Conservation (phyloP, 2,113 vertebrate genomes). For the Garra rufa region DNA sequence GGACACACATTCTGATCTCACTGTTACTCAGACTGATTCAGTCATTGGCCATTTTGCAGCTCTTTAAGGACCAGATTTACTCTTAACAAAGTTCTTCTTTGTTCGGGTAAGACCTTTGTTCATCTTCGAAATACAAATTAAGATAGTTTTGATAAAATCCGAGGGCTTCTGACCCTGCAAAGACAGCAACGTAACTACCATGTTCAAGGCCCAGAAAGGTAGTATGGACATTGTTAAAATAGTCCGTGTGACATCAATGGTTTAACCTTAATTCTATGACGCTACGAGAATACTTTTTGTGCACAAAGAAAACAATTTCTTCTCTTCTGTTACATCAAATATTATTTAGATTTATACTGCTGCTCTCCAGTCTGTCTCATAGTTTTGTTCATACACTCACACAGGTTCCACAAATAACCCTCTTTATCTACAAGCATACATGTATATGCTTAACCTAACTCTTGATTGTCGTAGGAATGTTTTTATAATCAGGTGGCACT, state of each 20-base stretch:
- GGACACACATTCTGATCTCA: slow-evolving; percentile 33
- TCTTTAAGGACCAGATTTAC: neutral
- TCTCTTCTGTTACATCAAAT: neutral
- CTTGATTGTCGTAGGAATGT: slow-evolving; percentile 23
- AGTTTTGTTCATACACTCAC: neutral
- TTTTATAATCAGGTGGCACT: slow-evolving; percentile 36
- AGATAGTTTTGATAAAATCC: too few relatives aligned
- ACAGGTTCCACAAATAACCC: slow-evolving; percentile 5
- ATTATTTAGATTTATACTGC: neutral
- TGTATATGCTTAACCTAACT: slow-evolving; percentile 4
- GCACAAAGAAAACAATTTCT: too few relatives aligned
- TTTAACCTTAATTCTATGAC: too few relatives aligned
- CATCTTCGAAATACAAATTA: too few relatives aligned
- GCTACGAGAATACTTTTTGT: too few relatives aligned
- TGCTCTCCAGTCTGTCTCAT: neutral
- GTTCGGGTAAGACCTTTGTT: neutral
- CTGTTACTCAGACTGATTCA: slow-evolving; percentile 15
- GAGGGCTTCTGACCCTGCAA: too few relatives aligned
- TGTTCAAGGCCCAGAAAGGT: too few relatives aligned
- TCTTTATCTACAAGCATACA: neutral
- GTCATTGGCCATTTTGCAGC: slow-evolving; percentile 3
- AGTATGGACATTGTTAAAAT: too few relatives aligned
- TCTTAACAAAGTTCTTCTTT: neutral
- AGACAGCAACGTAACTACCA: too few relatives aligned
- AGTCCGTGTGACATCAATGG: too few relatives aligned